A percentile compares a stretch with the other conserved stretches of the same genome.
These are phyloP conservation scores for Megalopta genalis DNA, from an alignment of 1,140 invertebrate species.

Conservation along the genomic window DNA sequence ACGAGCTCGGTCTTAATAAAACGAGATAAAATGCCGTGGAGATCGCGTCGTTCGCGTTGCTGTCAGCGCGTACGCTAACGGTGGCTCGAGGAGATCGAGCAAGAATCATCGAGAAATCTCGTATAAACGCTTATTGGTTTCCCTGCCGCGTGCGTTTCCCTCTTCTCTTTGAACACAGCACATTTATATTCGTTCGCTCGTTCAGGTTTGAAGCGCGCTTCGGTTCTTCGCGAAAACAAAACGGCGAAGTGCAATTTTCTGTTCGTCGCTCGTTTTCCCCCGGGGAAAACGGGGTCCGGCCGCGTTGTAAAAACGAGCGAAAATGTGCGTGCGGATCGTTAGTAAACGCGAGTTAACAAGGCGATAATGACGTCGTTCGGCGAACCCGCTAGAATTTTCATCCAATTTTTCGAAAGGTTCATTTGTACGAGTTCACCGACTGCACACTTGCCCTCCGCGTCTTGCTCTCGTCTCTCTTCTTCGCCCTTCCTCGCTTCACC, in stretches of 20 bases:
- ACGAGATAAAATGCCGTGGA: too few species aligned
- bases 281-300: constrained; percentile 25
- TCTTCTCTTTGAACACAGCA: neutral
- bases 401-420: constrained; percentile 54
- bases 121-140: neutral
- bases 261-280: neutral
- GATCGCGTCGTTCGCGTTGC: too few species aligned
- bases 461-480: neutral
- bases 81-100: neutral
- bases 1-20: too few species aligned
- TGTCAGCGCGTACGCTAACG: too few species aligned
- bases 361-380: constrained; percentile 64
- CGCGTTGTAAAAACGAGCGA: constrained; percentile 15
- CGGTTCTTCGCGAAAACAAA: neutral
- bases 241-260: constrained; percentile 27
- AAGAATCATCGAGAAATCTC: neutral
- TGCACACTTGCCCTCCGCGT: too few species aligned
- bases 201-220: neutral
- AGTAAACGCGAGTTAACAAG: constrained; percentile 39
- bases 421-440: constrained; percentile 23
- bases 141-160: neutral
- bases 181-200: neutral
- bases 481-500: too few species aligned
- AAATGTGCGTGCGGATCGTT: constrained; percentile 55
- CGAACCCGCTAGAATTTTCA: constrained; percentile 36